phyloP scores from a whole-genome alignment of 2,113 vertebrate genomes.

The Morone chrysops region DNA sequence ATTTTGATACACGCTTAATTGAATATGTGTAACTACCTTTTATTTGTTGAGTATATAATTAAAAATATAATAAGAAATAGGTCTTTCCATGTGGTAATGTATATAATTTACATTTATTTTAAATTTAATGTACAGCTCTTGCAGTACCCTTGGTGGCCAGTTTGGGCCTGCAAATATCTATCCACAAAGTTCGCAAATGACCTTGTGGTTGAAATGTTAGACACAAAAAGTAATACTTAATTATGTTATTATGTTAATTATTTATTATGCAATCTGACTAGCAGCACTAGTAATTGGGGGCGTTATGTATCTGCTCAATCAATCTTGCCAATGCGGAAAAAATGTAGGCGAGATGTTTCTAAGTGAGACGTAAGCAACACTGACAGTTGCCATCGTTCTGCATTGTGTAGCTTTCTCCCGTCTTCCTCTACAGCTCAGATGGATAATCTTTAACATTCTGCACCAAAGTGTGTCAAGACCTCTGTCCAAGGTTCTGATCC shows the following conservation, averaged over 20 bases:
- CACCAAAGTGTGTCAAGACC: background rate
- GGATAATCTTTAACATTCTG: background rate
- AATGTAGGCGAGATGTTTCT: background rate
- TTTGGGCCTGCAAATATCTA: background rate
- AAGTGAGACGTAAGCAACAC: background rate
- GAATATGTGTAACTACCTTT: too few relatives aligned
- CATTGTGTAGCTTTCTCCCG: background rate
- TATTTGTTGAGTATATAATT: too few relatives aligned
- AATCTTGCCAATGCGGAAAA: background rate
- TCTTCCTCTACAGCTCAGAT: background rate
- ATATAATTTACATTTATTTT: too few relatives aligned
- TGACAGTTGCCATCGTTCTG: background rate
- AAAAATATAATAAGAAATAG: too few relatives aligned
- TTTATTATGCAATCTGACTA: background rate
- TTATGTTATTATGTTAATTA: too few relatives aligned
- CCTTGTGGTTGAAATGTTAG: background rate
- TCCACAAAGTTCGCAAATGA: background rate
- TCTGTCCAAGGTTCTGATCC: conserved; percentile 64
- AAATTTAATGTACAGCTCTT: background rate
- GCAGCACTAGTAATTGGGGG: background rate
- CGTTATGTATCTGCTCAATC: background rate
- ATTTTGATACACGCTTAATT: too few relatives aligned
- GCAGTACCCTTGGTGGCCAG: background rate
- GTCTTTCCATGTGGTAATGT: too few relatives aligned
- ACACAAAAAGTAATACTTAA: too few relatives aligned